Conservation (phyloP, 2,888 invertebrate species). For the Melitaea athalia region DNA sequence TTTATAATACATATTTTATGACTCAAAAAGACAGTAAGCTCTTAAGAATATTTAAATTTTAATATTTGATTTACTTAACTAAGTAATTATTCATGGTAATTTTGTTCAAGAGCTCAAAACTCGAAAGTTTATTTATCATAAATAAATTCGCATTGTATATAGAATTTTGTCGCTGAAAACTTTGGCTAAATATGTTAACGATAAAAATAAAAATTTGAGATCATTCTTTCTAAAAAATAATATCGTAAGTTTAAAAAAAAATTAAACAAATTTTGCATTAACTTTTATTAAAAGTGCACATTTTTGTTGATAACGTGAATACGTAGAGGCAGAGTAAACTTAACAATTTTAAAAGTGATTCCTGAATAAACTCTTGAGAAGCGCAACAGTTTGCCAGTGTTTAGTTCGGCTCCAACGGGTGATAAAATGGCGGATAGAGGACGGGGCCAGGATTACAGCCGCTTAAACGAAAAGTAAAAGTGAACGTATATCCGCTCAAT, state of each 20-base stretch:
- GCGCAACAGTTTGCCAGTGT: slow-evolving; percentile 39
- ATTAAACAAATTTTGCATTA: not conserved
- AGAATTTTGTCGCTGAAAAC: not conserved
- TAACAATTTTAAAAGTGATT: not conserved
- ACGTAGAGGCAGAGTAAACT: too few relatives aligned
- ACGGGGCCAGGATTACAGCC: slow-evolving; percentile 55
- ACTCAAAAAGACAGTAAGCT: too few relatives aligned
- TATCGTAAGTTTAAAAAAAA: not conserved
- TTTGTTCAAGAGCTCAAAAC: slow-evolving; percentile 8
- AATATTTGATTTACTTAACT: not conserved
- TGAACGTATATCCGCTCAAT: slow-evolving; percentile 57
- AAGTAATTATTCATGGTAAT: slow-evolving; percentile 16
- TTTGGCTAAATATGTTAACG: not conserved
- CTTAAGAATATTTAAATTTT: not conserved
- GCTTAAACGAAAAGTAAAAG: slow-evolving; percentile 62
- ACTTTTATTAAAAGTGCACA: not conserved
- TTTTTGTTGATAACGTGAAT: not conserved
- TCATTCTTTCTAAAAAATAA: not conserved
- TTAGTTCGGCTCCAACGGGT: slow-evolving; percentile 10
- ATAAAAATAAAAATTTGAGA: not conserved
- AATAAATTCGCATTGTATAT: slow-evolving; percentile 5
- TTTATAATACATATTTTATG: too few relatives aligned
- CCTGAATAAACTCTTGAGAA: not conserved
- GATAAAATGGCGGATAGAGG: slow-evolving; percentile 64
- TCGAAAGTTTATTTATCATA: slow-evolving; percentile 4